A percentile compares a stretch with the other conserved stretches of the same genome.
These are phyloP conservation scores for Cephus sareptanus DNA, from an alignment of 2,888 invertebrate genomes.

Conservation along the genomic window DNA sequence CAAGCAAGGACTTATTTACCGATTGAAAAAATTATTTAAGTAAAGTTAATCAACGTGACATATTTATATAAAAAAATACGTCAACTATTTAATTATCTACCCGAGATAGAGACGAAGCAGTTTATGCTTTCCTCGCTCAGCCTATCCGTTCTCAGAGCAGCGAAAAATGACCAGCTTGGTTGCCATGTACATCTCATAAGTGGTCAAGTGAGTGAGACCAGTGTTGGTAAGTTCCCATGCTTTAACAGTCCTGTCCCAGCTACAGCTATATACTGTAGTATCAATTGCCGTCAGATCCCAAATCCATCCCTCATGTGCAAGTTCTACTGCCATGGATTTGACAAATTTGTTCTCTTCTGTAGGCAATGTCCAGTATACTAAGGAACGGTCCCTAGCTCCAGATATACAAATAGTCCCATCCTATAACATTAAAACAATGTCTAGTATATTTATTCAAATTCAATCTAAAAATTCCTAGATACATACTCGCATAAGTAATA, in stretches of 20 bases:
- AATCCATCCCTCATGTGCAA: constrained; percentile 74
- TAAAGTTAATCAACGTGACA: neutral
- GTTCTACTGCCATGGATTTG: constrained; percentile 44
- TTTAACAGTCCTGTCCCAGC: constrained; percentile 73
- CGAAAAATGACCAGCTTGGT: constrained; percentile 22
- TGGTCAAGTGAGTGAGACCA: constrained; percentile 66
- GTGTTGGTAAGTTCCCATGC: constrained; percentile 68
- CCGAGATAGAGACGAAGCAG: constrained; percentile 1
- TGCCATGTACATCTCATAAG: constrained; percentile 62
- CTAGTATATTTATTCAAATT: constrained; percentile 2
- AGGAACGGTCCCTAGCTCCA: constrained; percentile 71
- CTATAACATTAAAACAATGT: constrained; percentile 31
- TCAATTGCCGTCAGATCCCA: constrained; percentile 71
- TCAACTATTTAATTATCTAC: neutral
- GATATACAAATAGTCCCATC: constrained; percentile 67
- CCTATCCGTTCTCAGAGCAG: constrained; percentile 20
- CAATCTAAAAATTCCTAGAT: constrained; percentile 14
- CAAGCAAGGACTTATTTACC: neutral
- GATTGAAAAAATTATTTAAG: neutral
- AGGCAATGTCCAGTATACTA: constrained; percentile 69
- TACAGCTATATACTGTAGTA: constrained; percentile 70
- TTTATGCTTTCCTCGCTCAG: constrained; percentile 28
- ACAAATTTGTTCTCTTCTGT: constrained; percentile 42
- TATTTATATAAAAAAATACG: neutral
- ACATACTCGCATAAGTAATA: constrained; percentile 71